Evolutionary conservation across 2,888 invertebrate species (phyloP).

Genomic region (Morpho helenor): DNA sequence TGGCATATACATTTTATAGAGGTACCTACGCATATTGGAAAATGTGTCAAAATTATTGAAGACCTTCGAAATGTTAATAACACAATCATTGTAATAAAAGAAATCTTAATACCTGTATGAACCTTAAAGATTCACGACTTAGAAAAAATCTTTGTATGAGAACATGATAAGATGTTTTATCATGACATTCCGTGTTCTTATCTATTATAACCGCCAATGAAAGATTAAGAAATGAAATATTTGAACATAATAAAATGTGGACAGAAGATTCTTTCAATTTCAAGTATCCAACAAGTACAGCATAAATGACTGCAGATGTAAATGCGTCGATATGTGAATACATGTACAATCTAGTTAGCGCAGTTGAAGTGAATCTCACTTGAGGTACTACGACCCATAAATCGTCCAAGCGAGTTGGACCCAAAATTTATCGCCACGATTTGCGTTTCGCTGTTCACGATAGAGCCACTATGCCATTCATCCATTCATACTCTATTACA

Average conservation of each 20-base stretch:
- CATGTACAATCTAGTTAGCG: conserved; percentile 8
- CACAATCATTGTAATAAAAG: background rate
- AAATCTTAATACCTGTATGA: background rate
- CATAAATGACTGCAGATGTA: too few species aligned
- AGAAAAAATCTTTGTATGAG: conserved; percentile 5
- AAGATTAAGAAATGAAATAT: conserved; percentile 7
- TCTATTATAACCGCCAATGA: background rate
- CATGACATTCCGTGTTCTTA: conserved; percentile 14
- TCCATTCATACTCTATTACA: conserved; percentile 7
- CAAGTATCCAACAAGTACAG: too few species aligned
- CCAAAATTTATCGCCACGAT: conserved; percentile 50
- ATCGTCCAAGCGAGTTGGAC: conserved; percentile 49
- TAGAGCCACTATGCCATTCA: conserved; percentile 13
- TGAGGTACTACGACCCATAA: conserved; percentile 38
- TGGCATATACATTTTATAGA: conserved; percentile 31
- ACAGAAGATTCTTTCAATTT: background rate
- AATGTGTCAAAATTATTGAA: background rate
- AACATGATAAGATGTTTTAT: conserved; percentile 5
- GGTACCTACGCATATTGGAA: conserved; percentile 1
- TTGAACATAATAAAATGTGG: conserved; percentile 3
- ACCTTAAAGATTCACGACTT: conserved; percentile 2
- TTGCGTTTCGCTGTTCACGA: conserved; percentile 41
- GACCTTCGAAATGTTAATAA: background rate
- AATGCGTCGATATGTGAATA: background rate
- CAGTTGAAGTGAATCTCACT: conserved; percentile 8